Base-by-base conservation (phyloP, 2,113 vertebrate species). In the Potamarius usumacintae region DNA sequence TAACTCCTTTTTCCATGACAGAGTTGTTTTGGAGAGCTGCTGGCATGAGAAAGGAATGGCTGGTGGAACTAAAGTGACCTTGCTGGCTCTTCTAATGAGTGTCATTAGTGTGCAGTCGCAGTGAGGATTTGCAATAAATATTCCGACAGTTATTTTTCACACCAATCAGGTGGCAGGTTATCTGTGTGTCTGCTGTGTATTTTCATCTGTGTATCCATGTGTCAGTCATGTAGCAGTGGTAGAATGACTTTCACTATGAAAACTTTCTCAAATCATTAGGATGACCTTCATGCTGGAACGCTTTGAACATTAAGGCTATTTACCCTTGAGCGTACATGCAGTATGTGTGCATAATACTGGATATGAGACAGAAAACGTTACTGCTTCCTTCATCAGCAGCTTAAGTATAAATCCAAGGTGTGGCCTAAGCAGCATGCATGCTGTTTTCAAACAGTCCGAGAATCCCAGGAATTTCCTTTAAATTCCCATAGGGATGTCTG, bases 381-480 rank as follows among this genome's bases (percentile, higher is more conserved):
- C 22, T 76, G 55, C 57, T 76, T 71, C n/a, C 80, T 87, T 53
- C 69, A 82, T 85, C 57, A 84, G 63, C 85, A 82, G 72, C 83
- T 87, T 84, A 48, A 85, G 72, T 83, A 72, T 52, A 87, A 78
- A 89, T 84, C 76, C 74, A 82, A 86, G 62, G 67, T 80, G 87
- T 90, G 87, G 86, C 86, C 88, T 63, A 71, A 84, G 83, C 82
- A 89, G 89, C 88, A 90, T 83, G 83, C 86, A 89, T 86, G 84
- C 78, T 89, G 88, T 89, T 91, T 91, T 88, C 86, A 88, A 89
- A 87, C 85, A 89, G 67, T 85, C 85, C 71, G 85, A 89, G 88
- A 90, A 91, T 89, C 89, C 88, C 72, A 78, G 86, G 89, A 92
- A 92, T 91, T 90, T 92, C 91, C 90, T 90, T 89, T 52, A 86